Evolutionary conservation across 2,888 invertebrate genomes (phyloP), one percentile per base, ranked within the genome.

Genomic region (Pammene fasciana): DNA sequence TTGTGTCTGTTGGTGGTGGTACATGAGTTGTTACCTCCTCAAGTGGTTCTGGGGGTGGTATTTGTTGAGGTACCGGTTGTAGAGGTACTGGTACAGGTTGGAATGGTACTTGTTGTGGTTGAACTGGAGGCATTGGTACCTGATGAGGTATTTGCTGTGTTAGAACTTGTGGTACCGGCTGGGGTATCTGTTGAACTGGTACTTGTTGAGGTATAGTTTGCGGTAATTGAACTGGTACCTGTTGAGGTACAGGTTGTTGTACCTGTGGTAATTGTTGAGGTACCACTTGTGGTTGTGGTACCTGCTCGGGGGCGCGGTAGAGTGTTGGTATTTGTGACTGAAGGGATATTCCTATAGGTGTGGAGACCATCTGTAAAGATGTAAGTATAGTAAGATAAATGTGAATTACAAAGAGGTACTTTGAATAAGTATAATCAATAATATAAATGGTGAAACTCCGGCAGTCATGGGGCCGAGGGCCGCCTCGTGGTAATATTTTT

Each of bases 341-440:
- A 59, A 92, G 84, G 45, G 92, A 85, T 78, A 92, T 87, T 16
- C 94, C 94, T 65, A 95, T 95, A 0, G 95, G 94, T 26, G 95
- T 95, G 13, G 95, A 95, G 71, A 94, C 94, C 94, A 95, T 94
- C 94, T 95, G 91, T 0, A 90, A 89, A 14, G 18, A 48, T 41
- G 18, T 26, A 62, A 18, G n/a, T n/a, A 9, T 48, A n/a, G 0
- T 9, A 8, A 8, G n/a, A n/a, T n/a, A n/a, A n/a, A n/a, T n/a
- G n/a, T n/a, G n/a, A n/a, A n/a, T n/a, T n/a, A n/a, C n/a, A n/a
- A n/a, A n/a, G n/a, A n/a, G n/a, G n/a, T n/a, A n/a, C n/a, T n/a
- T n/a, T n/a, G n/a, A n/a, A n/a, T n/a, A n/a, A n/a, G n/a, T n/a
- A n/a, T n/a, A n/a, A n/a, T n/a, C n/a, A n/a, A n/a, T n/a, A n/a